Percentiles rank a stretch among this genome's conserved stretches.
Evolutionary conservation across 2,797 vertebrate genomes (phyloP).

Genomic region (Falco cherrug): DNA sequence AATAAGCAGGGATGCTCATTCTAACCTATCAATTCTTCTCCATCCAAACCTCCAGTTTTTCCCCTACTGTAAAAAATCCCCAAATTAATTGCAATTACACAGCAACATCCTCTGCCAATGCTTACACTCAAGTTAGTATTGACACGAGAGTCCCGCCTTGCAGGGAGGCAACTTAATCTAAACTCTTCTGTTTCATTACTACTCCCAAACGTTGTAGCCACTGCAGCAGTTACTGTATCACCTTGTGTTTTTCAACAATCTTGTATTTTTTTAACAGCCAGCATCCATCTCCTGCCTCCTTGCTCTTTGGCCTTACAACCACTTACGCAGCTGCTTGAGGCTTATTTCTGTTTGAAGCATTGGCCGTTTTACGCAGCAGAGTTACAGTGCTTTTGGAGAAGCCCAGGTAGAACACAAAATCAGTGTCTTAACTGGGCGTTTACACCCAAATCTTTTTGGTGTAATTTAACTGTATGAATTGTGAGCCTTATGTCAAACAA

Average conservation of each 20-base stretch:
- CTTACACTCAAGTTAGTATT: background rate
- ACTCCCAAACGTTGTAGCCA: background rate
- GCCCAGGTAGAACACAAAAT: background rate
- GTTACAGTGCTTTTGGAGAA: background rate
- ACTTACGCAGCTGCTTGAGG: background rate
- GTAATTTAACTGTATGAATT: background rate
- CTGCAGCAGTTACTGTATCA: background rate
- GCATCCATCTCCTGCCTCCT: background rate
- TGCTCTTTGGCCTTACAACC: background rate
- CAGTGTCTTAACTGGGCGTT: background rate
- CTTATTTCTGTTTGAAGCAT: background rate
- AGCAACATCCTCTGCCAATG: background rate
- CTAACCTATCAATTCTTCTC: background rate
- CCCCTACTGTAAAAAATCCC: background rate
- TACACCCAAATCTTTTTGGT: background rate
- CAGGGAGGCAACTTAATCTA: background rate
- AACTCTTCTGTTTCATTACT: background rate
- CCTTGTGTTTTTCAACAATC: background rate
- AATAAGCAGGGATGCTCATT: background rate
- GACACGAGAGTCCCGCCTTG: background rate
- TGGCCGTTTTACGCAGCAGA: background rate
- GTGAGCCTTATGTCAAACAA: background rate
- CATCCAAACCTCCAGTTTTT: background rate
- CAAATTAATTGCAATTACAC: background rate
- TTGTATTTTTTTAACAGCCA: background rate